Evolutionary conservation across 2,113 vertebrate species (phyloP).

Genomic region (Electrona antarctica): DNA sequence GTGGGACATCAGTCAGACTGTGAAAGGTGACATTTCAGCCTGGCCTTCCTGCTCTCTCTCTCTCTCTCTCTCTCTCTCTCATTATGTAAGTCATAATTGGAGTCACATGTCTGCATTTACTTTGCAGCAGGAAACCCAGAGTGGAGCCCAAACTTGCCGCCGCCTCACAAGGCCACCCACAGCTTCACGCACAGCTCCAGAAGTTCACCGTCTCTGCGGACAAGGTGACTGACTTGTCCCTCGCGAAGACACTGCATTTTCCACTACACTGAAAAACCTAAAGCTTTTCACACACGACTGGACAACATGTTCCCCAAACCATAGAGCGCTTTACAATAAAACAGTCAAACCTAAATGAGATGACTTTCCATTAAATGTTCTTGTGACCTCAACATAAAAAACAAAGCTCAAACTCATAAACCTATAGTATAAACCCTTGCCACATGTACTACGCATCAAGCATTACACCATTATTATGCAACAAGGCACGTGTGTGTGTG

Average conservation of each 20-base stretch:
- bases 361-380: background rate
- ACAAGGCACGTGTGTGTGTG: conserved; percentile 4
- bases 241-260: background rate
- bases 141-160: conserved; percentile 49
- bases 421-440: background rate
- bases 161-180: conserved; percentile 62
- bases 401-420: background rate
- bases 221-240: conserved; percentile 63
- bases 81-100: conserved; percentile 69
- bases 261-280: too few species aligned
- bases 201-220: conserved; percentile 81
- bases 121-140: conserved; percentile 66
- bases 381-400: background rate
- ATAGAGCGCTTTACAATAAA: too few species aligned
- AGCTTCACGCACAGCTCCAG: conserved; percentile 76
- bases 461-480: conserved; percentile 39
- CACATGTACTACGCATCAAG: conserved; percentile 4
- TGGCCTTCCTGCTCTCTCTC: conserved; percentile 14
- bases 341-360: background rate
- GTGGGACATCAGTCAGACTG: conserved; percentile 54
- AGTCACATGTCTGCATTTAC: conserved; percentile 66
- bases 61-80: conserved; percentile 1
- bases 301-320: too few species aligned
- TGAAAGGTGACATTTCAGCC: conserved; percentile 72
- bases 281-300: too few species aligned